These are phyloP conservation scores for Pardosa pseudoannulata DNA, from an alignment of 2,888 invertebrate species.

Conservation along the genomic window DNA sequence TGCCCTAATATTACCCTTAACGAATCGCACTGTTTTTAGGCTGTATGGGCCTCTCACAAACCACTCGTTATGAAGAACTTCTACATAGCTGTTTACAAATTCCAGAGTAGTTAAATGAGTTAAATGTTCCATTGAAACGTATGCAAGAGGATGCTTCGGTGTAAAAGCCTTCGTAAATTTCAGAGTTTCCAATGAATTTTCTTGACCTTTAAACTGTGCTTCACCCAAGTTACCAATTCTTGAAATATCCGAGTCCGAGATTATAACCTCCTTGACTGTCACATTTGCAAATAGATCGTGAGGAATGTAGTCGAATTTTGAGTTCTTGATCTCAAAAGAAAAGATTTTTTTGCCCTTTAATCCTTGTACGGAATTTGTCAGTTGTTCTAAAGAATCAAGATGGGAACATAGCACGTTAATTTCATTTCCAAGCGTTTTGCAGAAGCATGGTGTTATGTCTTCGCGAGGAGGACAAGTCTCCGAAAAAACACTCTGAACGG, in stretches of 20 bases:
- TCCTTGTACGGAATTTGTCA: constrained; percentile 10
- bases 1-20: constrained; percentile 18
- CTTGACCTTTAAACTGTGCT: constrained; percentile 47
- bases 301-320: constrained; percentile 32
- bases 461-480: constrained; percentile 34
- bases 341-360: not conserved
- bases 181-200: constrained; percentile 42
- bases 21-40: constrained; percentile 29
- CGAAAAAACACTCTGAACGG: not conserved
- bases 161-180: constrained; percentile 9
- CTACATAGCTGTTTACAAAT: constrained; percentile 20
- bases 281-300: constrained; percentile 36
- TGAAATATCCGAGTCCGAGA: constrained; percentile 22
- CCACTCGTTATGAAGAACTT: constrained; percentile 35
- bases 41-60: constrained; percentile 24
- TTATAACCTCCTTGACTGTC: constrained; percentile 18
- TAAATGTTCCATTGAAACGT: constrained; percentile 30
- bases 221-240: constrained; percentile 47
- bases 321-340: constrained; percentile 19
- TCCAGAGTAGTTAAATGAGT: constrained; percentile 27
- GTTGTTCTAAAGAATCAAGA: not conserved
- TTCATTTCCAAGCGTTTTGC: not conserved
- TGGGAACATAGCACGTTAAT: not conserved
- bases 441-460: constrained; percentile 28
- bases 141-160: constrained; percentile 22